Conservation (phyloP, 1,140 invertebrate genomes). For the Drosophila sechellia region DNA sequence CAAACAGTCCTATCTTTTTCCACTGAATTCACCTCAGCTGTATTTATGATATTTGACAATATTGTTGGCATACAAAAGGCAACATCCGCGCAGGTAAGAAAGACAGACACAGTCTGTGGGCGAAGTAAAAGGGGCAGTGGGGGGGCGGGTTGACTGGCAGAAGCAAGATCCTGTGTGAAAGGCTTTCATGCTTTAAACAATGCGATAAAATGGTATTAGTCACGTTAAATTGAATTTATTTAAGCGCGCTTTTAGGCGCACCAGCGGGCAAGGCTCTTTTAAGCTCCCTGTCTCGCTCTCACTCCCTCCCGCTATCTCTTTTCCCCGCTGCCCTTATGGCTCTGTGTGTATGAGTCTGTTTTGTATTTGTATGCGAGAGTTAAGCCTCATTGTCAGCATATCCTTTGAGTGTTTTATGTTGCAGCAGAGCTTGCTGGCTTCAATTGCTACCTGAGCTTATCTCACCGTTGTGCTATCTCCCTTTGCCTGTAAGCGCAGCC, state of each 20-base stretch:
- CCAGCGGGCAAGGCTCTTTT: slow-evolving; percentile 28
- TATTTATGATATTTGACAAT: slow-evolving; percentile 77
- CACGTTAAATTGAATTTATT: slow-evolving; percentile 84
- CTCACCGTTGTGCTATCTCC: slow-evolving; percentile 13
- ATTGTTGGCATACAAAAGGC: slow-evolving; percentile 66
- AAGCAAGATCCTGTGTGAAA: slow-evolving; percentile 48
- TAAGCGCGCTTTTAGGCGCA: slow-evolving; percentile 80
- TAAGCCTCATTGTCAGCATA: slow-evolving; percentile 82
- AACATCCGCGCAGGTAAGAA: slow-evolving; percentile 45
- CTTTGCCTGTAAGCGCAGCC: not conserved
- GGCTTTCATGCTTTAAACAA: slow-evolving; percentile 80
- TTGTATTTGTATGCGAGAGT: slow-evolving; percentile 47
- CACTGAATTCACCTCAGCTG: not conserved
- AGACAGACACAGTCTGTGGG: slow-evolving; percentile 20
- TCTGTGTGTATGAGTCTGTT: slow-evolving; percentile 13
- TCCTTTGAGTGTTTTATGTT: slow-evolving; percentile 82
- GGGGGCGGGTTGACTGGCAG: not conserved
- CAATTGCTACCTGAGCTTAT: slow-evolving; percentile 68
- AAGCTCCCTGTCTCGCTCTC: slow-evolving; percentile 6
- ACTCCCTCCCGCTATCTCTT: not conserved
- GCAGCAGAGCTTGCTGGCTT: slow-evolving; percentile 59
- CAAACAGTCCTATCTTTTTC: not conserved
- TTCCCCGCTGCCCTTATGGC: slow-evolving; percentile 23
- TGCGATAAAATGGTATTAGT: slow-evolving; percentile 83
- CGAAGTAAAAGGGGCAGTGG: not conserved